Evolutionary conservation across 2,888 invertebrate genomes (phyloP).

Genomic region (Campaea margaritaria): DNA sequence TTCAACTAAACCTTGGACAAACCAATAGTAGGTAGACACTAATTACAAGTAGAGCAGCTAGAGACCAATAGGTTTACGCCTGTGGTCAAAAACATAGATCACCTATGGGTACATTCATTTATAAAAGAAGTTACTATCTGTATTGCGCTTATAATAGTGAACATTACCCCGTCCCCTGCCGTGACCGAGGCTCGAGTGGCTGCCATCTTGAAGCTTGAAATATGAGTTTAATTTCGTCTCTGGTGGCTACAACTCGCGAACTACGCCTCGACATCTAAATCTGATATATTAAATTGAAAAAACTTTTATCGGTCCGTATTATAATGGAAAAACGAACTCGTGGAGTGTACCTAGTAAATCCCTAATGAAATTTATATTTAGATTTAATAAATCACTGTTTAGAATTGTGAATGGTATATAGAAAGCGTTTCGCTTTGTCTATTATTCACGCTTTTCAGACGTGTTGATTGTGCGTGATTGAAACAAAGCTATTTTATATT

Average conservation of each 20-base stretch:
- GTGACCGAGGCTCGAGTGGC: conserved; percentile 22
- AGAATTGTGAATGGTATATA: background rate
- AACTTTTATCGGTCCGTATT: conserved; percentile 24
- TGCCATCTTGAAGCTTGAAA: conserved; percentile 48
- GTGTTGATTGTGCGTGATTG: conserved; percentile 14
- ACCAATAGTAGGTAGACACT: too few species aligned
- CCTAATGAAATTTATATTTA: conserved; percentile 13
- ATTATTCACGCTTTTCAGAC: conserved; percentile 8
- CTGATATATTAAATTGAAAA: conserved; percentile 52
- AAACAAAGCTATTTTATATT: conserved; percentile 8
- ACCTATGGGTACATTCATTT: too few species aligned
- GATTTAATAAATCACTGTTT: conserved; percentile 11
- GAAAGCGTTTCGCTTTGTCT: conserved; percentile 8
- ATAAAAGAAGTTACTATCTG: background rate
- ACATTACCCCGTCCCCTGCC: conserved; percentile 17
- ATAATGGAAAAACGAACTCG: conserved; percentile 10
- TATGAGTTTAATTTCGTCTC: conserved; percentile 60
- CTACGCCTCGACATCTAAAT: conserved; percentile 49
- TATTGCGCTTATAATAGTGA: conserved; percentile 12
- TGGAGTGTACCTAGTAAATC: conserved; percentile 1
- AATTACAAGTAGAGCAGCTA: too few species aligned
- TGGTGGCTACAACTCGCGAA: conserved; percentile 50
- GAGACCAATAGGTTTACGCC: too few species aligned
- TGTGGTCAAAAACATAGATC: too few species aligned
- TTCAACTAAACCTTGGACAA: too few species aligned